Evolutionary conservation across 2,888 invertebrate genomes (phyloP).

Genomic region (Lymantria monacha): DNA sequence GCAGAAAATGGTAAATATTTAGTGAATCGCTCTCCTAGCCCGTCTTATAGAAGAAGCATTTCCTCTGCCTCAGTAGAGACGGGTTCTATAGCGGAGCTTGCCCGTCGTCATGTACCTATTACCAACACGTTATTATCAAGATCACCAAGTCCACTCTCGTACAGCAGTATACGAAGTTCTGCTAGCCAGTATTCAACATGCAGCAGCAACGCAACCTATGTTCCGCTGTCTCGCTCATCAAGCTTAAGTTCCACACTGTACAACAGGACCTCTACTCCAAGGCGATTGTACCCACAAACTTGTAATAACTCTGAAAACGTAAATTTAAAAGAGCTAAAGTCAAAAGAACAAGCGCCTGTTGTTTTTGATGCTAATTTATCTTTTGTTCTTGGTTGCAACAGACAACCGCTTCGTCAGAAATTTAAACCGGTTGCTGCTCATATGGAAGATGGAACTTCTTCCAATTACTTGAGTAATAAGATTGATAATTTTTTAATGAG

Average conservation of each 20-base stretch:
- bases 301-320: slow-evolving; percentile 69
- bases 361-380: slow-evolving; percentile 92
- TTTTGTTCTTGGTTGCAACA: slow-evolving; percentile 88
- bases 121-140: slow-evolving; percentile 67
- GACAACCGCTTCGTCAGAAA: slow-evolving; percentile 85
- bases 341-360: slow-evolving; percentile 88
- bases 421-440: slow-evolving; percentile 89
- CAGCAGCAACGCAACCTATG: slow-evolving; percentile 70
- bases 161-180: slow-evolving; percentile 65
- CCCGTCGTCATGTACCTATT: slow-evolving; percentile 63
- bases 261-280: slow-evolving; percentile 79
- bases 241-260: slow-evolving; percentile 67
- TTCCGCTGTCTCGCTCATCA: slow-evolving; percentile 67
- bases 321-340: slow-evolving; percentile 82
- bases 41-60: slow-evolving; percentile 63
- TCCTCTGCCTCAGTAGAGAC: slow-evolving; percentile 70
- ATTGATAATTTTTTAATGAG: slow-evolving; percentile 90
- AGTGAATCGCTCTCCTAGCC: slow-evolving; percentile 63
- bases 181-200: slow-evolving; percentile 74
- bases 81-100: slow-evolving; percentile 75
- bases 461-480: slow-evolving; percentile 87
- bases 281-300: slow-evolving; percentile 86
- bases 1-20: slow-evolving; percentile 55
- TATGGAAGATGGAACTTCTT: slow-evolving; percentile 88
- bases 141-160: slow-evolving; percentile 82